These are phyloP conservation scores for Caenorhabditis briggsae DNA, from an alignment of 1,140 invertebrate genomes.

Conservation along the genomic window DNA sequence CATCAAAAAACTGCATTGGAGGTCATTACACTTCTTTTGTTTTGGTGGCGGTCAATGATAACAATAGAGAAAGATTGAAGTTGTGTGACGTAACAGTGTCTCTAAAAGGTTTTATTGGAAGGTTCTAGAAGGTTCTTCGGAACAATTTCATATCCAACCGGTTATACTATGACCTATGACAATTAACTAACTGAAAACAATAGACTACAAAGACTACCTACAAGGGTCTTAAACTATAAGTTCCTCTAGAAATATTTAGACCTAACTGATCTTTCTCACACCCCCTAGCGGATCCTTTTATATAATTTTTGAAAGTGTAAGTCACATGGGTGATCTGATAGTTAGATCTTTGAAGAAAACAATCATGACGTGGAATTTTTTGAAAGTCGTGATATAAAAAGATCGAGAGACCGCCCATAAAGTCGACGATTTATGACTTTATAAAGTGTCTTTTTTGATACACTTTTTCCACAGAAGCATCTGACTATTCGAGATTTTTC, in stretches of 20 bases:
- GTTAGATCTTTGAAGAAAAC: not conserved
- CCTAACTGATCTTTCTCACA: not conserved
- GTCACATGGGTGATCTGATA: conserved; percentile 9
- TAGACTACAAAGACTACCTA: not conserved
- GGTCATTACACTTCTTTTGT: not conserved
- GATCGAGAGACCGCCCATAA: conserved; percentile 6
- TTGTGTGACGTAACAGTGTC: not conserved
- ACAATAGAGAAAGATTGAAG: not conserved
- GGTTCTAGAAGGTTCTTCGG: too few species aligned
- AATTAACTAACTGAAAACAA: too few species aligned
- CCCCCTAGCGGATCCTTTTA: not conserved
- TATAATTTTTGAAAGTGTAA: not conserved
- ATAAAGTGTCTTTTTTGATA: not conserved
- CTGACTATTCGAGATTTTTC: too few species aligned
- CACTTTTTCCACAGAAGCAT: too few species aligned
- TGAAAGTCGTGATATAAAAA: not conserved
- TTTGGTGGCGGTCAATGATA: conserved; percentile 9
- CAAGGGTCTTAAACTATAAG: not conserved
- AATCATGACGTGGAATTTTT: conserved; percentile 22
- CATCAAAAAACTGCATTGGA: conserved; percentile 3
- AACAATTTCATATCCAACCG: not conserved
- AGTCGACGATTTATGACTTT: not conserved
- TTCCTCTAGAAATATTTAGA: not conserved
- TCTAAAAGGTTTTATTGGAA: too few species aligned
- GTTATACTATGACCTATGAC: too few species aligned